These are phyloP conservation scores for Aphidius colemani DNA, from an alignment of 2,888 invertebrate genomes.

Conservation along the genomic window DNA sequence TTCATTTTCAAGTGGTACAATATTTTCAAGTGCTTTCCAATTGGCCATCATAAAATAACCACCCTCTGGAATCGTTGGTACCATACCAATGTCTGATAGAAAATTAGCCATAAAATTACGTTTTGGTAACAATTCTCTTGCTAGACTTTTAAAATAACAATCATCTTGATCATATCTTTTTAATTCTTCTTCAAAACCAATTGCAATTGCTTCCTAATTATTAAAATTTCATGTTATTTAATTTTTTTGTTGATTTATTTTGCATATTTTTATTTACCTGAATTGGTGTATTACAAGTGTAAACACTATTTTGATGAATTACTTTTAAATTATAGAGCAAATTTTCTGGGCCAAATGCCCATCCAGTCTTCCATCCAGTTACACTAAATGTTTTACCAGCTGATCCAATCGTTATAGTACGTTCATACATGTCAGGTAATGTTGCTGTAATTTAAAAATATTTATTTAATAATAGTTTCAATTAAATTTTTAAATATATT, in stretches of 20 bases:
- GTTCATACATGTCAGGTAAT: slow-evolving; percentile 96
- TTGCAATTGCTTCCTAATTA: slow-evolving; percentile 84
- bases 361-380: slow-evolving; percentile 96
- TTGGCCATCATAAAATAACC: slow-evolving; percentile 98
- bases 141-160: slow-evolving; percentile 81
- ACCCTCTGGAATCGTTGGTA: slow-evolving; percentile 90
- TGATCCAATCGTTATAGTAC: slow-evolving; percentile 95
- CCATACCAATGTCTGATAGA: slow-evolving; percentile 80
- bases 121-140: slow-evolving; percentile 76
- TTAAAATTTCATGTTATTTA: no score
- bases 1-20: slow-evolving; percentile 73
- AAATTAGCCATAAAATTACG: slow-evolving; percentile 79
- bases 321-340: slow-evolving; percentile 82
- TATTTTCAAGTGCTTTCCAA: slow-evolving; percentile 76
- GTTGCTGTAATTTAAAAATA: slow-evolving; percentile 67
- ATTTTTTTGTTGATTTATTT: neutral
- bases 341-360: slow-evolving; percentile 89
- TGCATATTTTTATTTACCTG: slow-evolving; percentile 64
- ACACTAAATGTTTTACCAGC: slow-evolving; percentile 98
- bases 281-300: slow-evolving; percentile 87
- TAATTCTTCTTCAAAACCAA: slow-evolving; percentile 86
- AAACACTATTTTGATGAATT: slow-evolving; percentile 93
- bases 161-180: slow-evolving; percentile 71
- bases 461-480: neutral
- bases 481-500: neutral